Evolutionary conservation across 2,888 invertebrate species (phyloP), one percentile per base, ranked within the genome.

Genomic region (Muschampia plurimacula): DNA sequence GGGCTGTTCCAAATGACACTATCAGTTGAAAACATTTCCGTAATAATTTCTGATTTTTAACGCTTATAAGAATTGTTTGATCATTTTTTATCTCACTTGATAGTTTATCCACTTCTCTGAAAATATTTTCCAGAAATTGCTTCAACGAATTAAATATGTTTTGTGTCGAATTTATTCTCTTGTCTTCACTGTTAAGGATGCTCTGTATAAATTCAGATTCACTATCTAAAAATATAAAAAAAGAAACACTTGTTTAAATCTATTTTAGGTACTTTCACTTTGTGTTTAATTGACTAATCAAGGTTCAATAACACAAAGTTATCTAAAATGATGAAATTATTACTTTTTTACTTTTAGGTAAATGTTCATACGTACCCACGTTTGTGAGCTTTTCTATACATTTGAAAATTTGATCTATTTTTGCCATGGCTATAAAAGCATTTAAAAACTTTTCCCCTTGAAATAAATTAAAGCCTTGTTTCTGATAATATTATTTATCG

Each of bases 1-100:
- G 95, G 74, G 95, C 93, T 73, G 97, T 92, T 63, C 97, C 97
- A 74, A 97, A 88, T 52, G 95, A 22, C 22, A 22, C 89, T 60
- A 96, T 83, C 76, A 96, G 90, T 86, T 96, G 96, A 77, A 97
- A 89, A 78, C 95, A 93, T 60, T 93, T 93, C 81, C 96, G 93
- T 6, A 97, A 81, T n/a, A 90, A 86, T 86, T 95, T 96, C 79
- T 96, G 96, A 84, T 97, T 95, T 79, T 95, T 95, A 0, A 97
- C 95, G 86, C 96, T 97, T 62, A 97, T 89, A 15, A 95, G 83
- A 77, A 92, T 84, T 22, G 84, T 84, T 12, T 88, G 81, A 76
- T 91, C 85, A 13, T 78, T 82, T 67, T 80, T 83, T 41, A 94
- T 79, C 75, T 83, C 82, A 28, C 79, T 66, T 75, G 87, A 80